Percentiles rank a stretch among this genome's conserved stretches.
Conservation (phyloP, 2,797 vertebrate genomes). For the Nasua narica region DNA sequence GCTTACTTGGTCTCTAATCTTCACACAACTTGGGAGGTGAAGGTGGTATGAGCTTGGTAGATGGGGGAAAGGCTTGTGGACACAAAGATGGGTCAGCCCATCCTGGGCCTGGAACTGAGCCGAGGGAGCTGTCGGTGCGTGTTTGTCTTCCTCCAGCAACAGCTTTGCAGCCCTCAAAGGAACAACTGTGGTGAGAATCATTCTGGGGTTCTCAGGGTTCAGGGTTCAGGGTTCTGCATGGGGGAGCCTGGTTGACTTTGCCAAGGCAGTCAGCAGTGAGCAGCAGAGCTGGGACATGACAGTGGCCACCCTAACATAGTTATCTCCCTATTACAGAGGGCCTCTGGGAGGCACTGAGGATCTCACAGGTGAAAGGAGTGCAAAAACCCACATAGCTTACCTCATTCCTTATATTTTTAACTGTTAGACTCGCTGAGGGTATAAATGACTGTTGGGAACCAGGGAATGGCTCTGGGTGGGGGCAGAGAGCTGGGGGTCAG, state of each 20-base stretch:
- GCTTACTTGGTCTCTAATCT: background rate
- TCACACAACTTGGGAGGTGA: background rate
- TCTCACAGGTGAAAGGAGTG: background rate
- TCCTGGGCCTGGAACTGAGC: background rate
- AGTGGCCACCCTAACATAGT: too few relatives aligned
- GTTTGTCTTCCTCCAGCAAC: background rate
- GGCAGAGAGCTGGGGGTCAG: background rate
- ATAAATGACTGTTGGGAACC: background rate
- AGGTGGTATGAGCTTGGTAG: background rate
- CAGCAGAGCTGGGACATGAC: background rate
- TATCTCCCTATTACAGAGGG: background rate
- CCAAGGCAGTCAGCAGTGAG: background rate
- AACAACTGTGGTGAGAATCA: background rate
- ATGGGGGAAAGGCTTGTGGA: background rate
- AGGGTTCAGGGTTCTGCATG: background rate
- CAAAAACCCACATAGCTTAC: accelerated
- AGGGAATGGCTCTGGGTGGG: background rate
- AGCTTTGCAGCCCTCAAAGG: background rate
- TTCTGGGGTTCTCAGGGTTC: too few relatives aligned
- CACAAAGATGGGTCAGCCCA: background rate
- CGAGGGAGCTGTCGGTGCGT: too few relatives aligned
- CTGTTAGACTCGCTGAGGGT: background rate
- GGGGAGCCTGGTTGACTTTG: background rate
- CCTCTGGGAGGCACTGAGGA: background rate
- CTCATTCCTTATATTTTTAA: background rate